These are phyloP conservation scores for Euphonia xanthogaster DNA, from an alignment of 2,797 vertebrate genomes.

Conservation along the genomic window DNA sequence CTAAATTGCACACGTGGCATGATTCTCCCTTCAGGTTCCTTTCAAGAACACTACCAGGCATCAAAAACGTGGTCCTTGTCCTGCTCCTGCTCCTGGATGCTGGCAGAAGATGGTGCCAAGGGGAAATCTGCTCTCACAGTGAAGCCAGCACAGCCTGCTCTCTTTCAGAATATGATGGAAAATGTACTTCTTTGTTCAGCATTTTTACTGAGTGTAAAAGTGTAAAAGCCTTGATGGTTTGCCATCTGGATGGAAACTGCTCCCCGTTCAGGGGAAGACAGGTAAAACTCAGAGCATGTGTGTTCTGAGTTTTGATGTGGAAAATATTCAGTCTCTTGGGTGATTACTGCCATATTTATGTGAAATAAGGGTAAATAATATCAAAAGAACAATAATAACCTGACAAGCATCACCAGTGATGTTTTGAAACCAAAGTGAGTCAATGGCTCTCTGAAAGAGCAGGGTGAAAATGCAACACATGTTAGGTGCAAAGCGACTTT, in stretches of 20 bases:
- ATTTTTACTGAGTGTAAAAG: slow-evolving; percentile 51
- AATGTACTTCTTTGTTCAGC: slow-evolving; percentile 51
- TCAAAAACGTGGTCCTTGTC: neutral
- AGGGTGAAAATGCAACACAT: neutral
- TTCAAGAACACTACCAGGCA: rapidly evolving
- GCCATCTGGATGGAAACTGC: slow-evolving; percentile 47
- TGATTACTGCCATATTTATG: neutral
- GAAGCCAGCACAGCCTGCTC: slow-evolving; percentile 14
- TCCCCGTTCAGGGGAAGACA: neutral
- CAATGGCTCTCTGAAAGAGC: neutral
- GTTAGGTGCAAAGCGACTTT: neutral
- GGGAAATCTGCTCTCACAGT: neutral
- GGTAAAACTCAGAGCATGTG: neutral
- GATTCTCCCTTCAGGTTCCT: neutral
- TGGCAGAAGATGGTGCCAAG: neutral
- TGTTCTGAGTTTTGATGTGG: neutral
- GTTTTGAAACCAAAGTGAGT: neutral
- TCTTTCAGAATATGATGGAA: slow-evolving; percentile 49
- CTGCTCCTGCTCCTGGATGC: neutral
- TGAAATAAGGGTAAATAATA: slow-evolving; percentile 2
- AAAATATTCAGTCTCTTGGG: neutral
- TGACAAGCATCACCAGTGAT: neutral
- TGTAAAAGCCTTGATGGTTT: slow-evolving; percentile 55
- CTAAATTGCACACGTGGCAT: neutral
- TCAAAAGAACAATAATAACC: neutral